Percentiles rank a stretch among this genome's conserved stretches.
Evolutionary conservation across 53 echinoderm and acorn worm species (phyloP).

Genomic region (Paracentrotus lividus): DNA sequence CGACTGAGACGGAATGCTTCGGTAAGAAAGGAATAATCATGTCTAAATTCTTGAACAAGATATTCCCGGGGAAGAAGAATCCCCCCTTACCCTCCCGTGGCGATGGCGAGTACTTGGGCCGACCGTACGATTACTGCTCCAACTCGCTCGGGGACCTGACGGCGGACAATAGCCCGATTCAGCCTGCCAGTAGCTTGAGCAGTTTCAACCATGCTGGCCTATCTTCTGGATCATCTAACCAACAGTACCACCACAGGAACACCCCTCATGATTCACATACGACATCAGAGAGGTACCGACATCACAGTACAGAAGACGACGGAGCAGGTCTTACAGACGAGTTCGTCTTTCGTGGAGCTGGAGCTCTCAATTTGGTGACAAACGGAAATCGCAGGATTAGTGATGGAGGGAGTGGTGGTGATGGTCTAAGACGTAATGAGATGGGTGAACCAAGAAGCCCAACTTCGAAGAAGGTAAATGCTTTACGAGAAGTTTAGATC

Average conservation of each 20-base stretch:
- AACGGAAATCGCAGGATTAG: constrained; percentile 68
- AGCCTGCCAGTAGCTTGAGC: constrained; percentile 52
- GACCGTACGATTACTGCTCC: constrained; percentile 24
- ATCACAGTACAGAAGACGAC: constrained; percentile 62
- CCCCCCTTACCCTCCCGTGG: constrained; percentile 45
- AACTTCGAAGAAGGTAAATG: constrained; percentile 61
- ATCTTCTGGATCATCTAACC: background rate
- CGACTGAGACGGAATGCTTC: constrained; percentile 45
- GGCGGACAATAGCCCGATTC: constrained; percentile 46
- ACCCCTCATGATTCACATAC: background rate
- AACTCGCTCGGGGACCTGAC: constrained; percentile 66
- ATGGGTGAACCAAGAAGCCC: constrained; percentile 65
- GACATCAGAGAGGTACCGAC: constrained; percentile 59
- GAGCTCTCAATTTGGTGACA: constrained; percentile 51
- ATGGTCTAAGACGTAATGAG: constrained; percentile 56
- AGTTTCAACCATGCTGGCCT: constrained; percentile 55
- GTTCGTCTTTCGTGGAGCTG: constrained; percentile 62
- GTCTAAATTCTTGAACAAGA: constrained; percentile 56
- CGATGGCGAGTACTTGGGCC: constrained; percentile 54
- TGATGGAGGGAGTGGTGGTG: constrained; percentile 42
- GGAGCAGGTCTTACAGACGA: constrained; percentile 51
- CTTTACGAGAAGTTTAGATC: too few species aligned
- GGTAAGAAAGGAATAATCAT: constrained; percentile 53
- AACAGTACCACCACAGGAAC: constrained; percentile 59
- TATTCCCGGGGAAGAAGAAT: constrained; percentile 57